Conservation (phyloP, 2,113 vertebrate genomes). For the Geococcyx californianus region DNA sequence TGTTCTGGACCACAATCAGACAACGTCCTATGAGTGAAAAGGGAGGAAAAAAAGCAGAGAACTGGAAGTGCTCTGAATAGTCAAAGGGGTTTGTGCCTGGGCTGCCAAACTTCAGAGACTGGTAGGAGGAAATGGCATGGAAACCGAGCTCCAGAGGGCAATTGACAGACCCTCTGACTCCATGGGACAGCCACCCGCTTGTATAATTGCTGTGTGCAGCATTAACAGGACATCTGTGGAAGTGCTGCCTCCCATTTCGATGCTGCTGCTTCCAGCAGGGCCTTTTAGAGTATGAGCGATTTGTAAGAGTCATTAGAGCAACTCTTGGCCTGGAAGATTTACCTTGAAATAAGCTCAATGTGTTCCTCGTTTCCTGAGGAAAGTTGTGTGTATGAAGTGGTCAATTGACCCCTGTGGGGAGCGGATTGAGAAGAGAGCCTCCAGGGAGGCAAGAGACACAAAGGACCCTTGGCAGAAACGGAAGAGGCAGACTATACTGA, state of each 20-base stretch:
- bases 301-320: slow-evolving; percentile 7
- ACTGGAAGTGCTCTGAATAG: not conserved
- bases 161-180: no score
- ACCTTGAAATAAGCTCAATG: not conserved
- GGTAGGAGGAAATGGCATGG: not conserved
- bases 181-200: no score
- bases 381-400: not conserved
- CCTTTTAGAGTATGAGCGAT: not conserved
- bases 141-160: not conserved
- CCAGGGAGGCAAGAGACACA: not conserved
- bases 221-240: not conserved
- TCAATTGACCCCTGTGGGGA: fast-evolving
- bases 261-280: not conserved
- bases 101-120: not conserved
- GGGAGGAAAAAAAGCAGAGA: not conserved
- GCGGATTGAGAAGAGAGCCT: not conserved
- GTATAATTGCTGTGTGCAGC: not conserved
- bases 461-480: not conserved
- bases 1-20: not conserved
- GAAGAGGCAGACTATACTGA: not conserved
- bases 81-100: not conserved
- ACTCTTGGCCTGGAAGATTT: not conserved
- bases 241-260: not conserved
- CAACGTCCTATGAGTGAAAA: not conserved
- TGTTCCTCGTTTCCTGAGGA: not conserved